Base-by-base conservation (phyloP, 2,797 vertebrate genomes). In the Sebastes trivittatus region DNA sequence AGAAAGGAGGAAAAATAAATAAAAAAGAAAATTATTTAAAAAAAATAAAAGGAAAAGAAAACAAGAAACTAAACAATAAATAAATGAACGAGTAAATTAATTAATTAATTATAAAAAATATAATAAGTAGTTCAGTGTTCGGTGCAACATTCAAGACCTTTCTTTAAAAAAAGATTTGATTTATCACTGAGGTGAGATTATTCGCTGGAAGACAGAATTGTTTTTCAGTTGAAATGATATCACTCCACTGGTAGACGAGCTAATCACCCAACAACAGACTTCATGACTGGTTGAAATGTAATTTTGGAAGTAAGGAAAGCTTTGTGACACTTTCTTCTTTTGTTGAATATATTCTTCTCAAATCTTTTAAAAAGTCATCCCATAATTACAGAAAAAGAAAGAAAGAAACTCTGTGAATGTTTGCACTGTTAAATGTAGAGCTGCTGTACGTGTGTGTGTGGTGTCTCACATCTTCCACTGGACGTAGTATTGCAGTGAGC, bases 391-490 rank as follows among this genome's bases (percentile, higher is more conserved):
- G 42, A 46, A 46, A 46, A 46, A 46, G 6, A 46, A 46, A 18
- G 42, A 46, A 46, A 46, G 38, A 42, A 42, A 42, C 38, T 42
- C 2, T 13, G 16, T 20, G n/a, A 34, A 34, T 18, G 36, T 65
- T 65, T 65, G 14, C 36, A 25, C 8, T 42, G 14, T 27, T 46
- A 46, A 36, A 42, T 29, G 11, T 67, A 52, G 2, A 18, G 42
- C 42, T 32, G 11, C 42, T 42, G 20, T 32, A 18, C 7, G 16
- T 60, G 27, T 30, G 27, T 29, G 58, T 59, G 25, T 59, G 42
- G 11, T 2, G n/a, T n/a, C 95, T 95, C 90, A 96, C 96, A 96
- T 94, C 90, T 96, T 96, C 94, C 95, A 95, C 88, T 96, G 94
- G 72, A 96, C 90, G 42, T 86, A 78, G 82, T 93, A 96, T 3